phyloP scores from a whole-genome alignment of 53 echinoderm and acorn worm genomes.

The Patiria pectinifera region DNA sequence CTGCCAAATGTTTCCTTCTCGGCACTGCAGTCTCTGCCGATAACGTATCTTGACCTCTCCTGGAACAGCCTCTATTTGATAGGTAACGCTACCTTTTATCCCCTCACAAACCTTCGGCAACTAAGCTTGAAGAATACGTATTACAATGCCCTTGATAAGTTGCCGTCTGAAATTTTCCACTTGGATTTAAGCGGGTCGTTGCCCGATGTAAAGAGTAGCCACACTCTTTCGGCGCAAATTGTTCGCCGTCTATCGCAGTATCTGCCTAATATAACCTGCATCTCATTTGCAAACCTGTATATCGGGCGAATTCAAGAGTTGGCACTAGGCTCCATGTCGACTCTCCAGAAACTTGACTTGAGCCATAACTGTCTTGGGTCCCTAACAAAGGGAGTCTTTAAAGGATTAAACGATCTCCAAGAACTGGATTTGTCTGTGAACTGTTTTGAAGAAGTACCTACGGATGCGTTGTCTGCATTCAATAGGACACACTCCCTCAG shows the following conservation, averaged over 20 bases:
- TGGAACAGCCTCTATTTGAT: neutral
- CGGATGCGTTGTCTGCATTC: constrained; percentile 10
- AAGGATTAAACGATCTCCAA: constrained; percentile 1
- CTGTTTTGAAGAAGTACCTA: neutral
- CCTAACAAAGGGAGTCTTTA: neutral
- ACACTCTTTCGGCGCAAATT: neutral
- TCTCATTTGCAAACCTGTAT: constrained; percentile 14
- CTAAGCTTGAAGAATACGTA: constrained; percentile 13
- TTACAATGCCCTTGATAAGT: neutral
- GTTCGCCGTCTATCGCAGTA: constrained; percentile 10
- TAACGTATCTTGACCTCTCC: constrained; percentile 15
- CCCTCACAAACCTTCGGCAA: neutral
- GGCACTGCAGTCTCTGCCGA: constrained; percentile 6
- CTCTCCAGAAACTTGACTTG: constrained; percentile 23
- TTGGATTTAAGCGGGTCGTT: constrained; percentile 25
- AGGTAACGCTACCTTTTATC: constrained; percentile 16
- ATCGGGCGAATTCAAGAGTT: constrained; percentile 1
- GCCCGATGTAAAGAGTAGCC: neutral
- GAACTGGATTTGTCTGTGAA: constrained; percentile 30
- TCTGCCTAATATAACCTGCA: neutral
- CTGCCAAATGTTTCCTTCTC: constrained; percentile 5
- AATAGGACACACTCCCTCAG: neutral
- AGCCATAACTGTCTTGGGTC: neutral
- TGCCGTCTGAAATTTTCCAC: constrained; percentile 12
- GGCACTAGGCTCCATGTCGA: constrained; percentile 1